Evolutionary conservation across 1,140 invertebrate genomes (phyloP), one percentile per base, ranked within the genome.

Genomic region (Achatina immaculata): DNA sequence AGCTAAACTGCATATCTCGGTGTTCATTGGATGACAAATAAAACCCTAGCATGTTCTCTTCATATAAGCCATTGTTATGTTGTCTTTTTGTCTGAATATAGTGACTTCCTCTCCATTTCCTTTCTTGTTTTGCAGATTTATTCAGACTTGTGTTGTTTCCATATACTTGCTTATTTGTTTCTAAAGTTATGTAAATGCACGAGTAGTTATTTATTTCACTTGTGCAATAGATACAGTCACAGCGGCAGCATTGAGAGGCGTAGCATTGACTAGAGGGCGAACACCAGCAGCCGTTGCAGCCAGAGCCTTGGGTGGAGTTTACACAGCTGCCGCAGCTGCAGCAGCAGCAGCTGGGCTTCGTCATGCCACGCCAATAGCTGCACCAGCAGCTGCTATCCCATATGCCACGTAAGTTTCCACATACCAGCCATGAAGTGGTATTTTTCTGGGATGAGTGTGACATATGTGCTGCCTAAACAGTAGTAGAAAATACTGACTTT

Each of bases 391-490:
- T 66, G 94, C 91, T 94, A 95, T 93, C 94, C 95, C 91, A 69
- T 95, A 95, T 92, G 93, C 95, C 90, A 94, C 95, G 95, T 95
- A 94, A 95, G 95, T 71, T 66, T 31, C 42, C 28, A 65, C 2
- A 31, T 3, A 34, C n/a, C n/a, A n/a, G n/a, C n/a, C n/a, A n/a
- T n/a, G n/a, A n/a, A n/a, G n/a, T n/a, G n/a, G n/a, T n/a, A n/a
- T n/a, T n/a, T n/a, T n/a, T n/a, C n/a, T n/a, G n/a, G n/a, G n/a
- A n/a, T n/a, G n/a, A n/a, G n/a, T n/a, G n/a, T n/a, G n/a, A n/a
- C n/a, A n/a, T n/a, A n/a, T n/a, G n/a, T n/a, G n/a, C n/a, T n/a
- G n/a, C n/a, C n/a, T n/a, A n/a, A n/a, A n/a, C n/a, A n/a, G n/a
- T n/a, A n/a, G n/a, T n/a, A n/a, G n/a, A n/a, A n/a, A n/a, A n/a